Base-by-base conservation (phyloP, 2,888 invertebrate genomes). In the Nemoura dubitans region DNA sequence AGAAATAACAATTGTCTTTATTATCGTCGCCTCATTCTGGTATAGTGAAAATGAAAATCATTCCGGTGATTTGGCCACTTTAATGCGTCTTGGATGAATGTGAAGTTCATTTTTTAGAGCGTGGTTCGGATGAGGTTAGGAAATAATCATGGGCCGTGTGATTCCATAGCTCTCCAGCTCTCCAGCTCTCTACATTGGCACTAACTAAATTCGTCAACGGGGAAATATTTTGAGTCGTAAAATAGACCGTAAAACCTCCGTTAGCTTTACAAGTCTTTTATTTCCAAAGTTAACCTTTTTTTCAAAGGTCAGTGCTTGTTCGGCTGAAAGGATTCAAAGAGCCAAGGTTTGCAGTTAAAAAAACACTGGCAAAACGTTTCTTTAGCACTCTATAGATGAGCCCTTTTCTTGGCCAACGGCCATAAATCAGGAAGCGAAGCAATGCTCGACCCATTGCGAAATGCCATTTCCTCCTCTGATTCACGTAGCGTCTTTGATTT, bases 201-300 rank as follows among this genome's bases (percentile, higher is more conserved):
- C 59, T 7, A 59, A n/a, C n/a, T n/a, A 59, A 59, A 59, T 16
- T 59, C 59, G 59, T 59, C 59, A 59, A 1, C 21, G 10, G n/a
- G 81, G 81, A 29, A 81, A 81, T 81, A 81, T 29, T 28, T 30
- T 30, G 30, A 30, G 81, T 30, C 81, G 30, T 81, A 81, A 81
- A 81, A 29, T 7, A 21, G 81, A 30, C 21, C 81, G 81, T 81
- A 81, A 81, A 81, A 30, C 28, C 30, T 29, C 81, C 81, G 81
- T 81, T 81, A 81, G 28, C n/a, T 14, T 59, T 59, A 59, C 21
- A 59, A 59, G 59, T 59, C 59, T 21, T 59, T 59, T 59, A 59
- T 59, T 59, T 59, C 59, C 59, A 21, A 59, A 59, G 6, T 59
- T n/a, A 81, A 81, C 27, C 81, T 29, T 81, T 81, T 78, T 81